Evolutionary conservation across 2,113 vertebrate genomes (phyloP).

Genomic region (Probosciger aterrimus): DNA sequence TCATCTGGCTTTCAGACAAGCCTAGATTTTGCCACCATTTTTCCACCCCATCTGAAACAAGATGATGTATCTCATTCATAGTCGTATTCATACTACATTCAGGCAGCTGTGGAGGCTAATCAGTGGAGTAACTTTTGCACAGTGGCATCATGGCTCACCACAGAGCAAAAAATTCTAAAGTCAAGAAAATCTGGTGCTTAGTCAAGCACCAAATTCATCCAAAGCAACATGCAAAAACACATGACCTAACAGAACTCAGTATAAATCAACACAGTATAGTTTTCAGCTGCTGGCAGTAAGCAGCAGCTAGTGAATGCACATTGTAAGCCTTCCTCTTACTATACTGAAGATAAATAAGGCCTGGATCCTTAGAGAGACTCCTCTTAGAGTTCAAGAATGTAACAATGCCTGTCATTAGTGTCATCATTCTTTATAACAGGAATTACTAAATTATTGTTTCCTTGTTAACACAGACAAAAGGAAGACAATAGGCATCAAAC

Average conservation of each 20-base stretch:
- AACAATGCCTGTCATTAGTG: not conserved
- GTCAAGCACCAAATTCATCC: not conserved
- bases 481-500: not conserved
- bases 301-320: not conserved
- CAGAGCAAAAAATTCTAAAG: not conserved
- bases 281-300: not conserved
- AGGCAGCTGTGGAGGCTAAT: not conserved
- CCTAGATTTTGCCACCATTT: not conserved
- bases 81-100: not conserved
- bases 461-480: not conserved
- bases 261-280: not conserved
- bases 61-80: not conserved
- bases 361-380: not conserved
- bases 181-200: not conserved
- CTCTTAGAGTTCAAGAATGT: not conserved
- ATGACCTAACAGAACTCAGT: rapidly evolving
- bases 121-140: not conserved
- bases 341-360: not conserved
- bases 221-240: not conserved
- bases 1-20: not conserved
- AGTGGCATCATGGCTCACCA: not conserved
- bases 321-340: not conserved
- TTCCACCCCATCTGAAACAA: not conserved
- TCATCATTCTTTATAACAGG: not conserved
- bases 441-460: not conserved